Evolutionary conservation across 2,888 invertebrate species (phyloP).

Genomic region (Argyresthia goedartella): DNA sequence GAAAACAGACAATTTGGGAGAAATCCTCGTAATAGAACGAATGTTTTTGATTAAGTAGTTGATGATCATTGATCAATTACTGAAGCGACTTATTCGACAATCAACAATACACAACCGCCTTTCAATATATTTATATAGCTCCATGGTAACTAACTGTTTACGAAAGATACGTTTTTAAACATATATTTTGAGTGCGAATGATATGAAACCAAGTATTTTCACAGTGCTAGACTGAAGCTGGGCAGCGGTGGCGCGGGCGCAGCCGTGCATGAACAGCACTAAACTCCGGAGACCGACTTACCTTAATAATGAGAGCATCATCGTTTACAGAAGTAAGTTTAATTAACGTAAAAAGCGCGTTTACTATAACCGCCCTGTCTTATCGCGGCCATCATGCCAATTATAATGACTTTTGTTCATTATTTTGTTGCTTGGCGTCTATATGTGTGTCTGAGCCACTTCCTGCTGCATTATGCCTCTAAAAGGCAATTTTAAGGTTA

Average conservation of each 20-base stretch:
- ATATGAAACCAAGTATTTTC: too few relatives aligned
- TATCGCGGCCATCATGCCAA: slow-evolving; percentile 55
- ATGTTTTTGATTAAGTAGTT: slow-evolving; percentile 25
- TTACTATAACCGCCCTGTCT: slow-evolving; percentile 54
- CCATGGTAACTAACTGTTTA: too few relatives aligned
- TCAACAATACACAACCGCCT: slow-evolving; percentile 11
- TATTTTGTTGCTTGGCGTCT: slow-evolving; percentile 51
- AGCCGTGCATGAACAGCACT: slow-evolving; percentile 44
- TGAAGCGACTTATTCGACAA: slow-evolving; percentile 13
- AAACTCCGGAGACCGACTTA: slow-evolving; percentile 29
- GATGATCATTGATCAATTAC: slow-evolving; percentile 16
- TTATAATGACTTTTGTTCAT: slow-evolving; percentile 67
- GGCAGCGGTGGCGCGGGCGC: slow-evolving; percentile 22
- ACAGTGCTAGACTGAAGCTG: too few relatives aligned
- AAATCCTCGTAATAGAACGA: slow-evolving; percentile 21
- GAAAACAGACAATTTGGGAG: slow-evolving; percentile 23
- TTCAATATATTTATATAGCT: too few relatives aligned
- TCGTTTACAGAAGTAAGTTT: slow-evolving; percentile 65
- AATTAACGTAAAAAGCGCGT: slow-evolving; percentile 69
- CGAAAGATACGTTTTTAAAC: too few relatives aligned
- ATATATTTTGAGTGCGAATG: too few relatives aligned
- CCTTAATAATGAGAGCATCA: slow-evolving; percentile 58
- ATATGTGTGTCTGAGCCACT: slow-evolving; percentile 48
- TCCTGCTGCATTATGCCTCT: slow-evolving; percentile 43
- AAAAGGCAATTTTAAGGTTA: too few relatives aligned